These are phyloP conservation scores for Archegozetes longisetosus DNA, from an alignment of 1,140 invertebrate genomes.

Conservation along the genomic window DNA sequence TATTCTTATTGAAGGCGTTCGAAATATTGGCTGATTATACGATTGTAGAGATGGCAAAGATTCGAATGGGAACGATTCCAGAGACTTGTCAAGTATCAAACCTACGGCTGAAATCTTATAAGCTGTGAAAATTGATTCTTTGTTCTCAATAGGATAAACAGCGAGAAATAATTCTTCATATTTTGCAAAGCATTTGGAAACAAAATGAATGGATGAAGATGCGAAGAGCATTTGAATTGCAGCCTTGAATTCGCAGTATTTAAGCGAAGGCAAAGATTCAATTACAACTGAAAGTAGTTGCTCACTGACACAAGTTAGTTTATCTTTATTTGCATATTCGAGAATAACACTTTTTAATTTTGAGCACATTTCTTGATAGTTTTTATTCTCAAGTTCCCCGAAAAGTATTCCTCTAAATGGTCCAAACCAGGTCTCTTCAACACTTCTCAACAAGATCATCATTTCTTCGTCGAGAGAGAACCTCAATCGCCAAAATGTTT, in stretches of 20 bases:
- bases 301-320: neutral
- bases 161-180: slow-evolving; percentile 1
- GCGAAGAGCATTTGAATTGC: slow-evolving; percentile 3
- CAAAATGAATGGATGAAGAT: neutral
- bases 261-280: slow-evolving; percentile 9
- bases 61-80: slow-evolving; percentile 18
- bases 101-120: slow-evolving; percentile 9
- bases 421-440: slow-evolving; percentile 44
- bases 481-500: slow-evolving; percentile 19
- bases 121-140: neutral
- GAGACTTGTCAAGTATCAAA: slow-evolving; percentile 9
- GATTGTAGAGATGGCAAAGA: neutral
- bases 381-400: slow-evolving; percentile 34
- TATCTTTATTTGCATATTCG: neutral
- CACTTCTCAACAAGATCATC: slow-evolving; percentile 25
- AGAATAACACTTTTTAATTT: neutral
- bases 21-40: slow-evolving; percentile 34
- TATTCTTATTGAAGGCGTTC: slow-evolving; percentile 55
- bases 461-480: slow-evolving; percentile 12
- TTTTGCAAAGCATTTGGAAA: neutral
- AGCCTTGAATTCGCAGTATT: neutral
- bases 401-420: slow-evolving; percentile 43
- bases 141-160: neutral
- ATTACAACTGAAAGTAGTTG: slow-evolving; percentile 5
- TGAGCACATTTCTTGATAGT: slow-evolving; percentile 24